Evolutionary conservation across 2,113 vertebrate genomes (phyloP), one percentile per base, ranked within the genome.

Genomic region (Gnathonemus echidnorhynchus): DNA sequence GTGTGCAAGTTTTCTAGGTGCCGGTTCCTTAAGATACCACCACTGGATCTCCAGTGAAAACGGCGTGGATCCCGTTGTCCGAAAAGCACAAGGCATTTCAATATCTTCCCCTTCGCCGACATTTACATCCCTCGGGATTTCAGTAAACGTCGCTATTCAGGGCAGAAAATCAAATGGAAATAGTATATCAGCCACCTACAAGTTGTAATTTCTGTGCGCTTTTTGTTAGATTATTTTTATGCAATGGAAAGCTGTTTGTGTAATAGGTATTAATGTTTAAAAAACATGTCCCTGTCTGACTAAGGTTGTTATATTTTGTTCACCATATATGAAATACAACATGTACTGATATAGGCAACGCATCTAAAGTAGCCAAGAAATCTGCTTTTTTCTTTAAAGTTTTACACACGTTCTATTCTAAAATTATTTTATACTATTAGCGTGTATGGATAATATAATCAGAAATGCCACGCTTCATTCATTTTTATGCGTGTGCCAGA

Each of bases 81-180:
- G 97, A 94, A 98, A 99, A 90, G 98, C 96, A 91, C 98, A 99
- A 92, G 98, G 97, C 98, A 99, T 98, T 95, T 98, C 97, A 95
- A 99, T 97, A 92, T 98, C 97, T 92, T 98, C 98, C 92, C 98
- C 98, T 94, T 99, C 98, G 93, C 96, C 95, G 88, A 98, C 97
- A 90, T 95, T 98, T 95, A 98, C 97, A 97, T 98, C 97, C 95
- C 96, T 96, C 93, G 98, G 98, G 94, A 98, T 97, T 97, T 99
- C 97, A 48, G 97, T 98, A 93, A 99, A 99, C 90, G 96, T 95
- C 92, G 97, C 98, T 99, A 93, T 91, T 89, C 91, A 91, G 56
- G 24, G 92, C 21, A 91, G 93, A 95, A 94, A 93, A 93, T 88
- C 4, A 49, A 86, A 46, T 11, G 21, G 11, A 49, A 21, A 46